These are phyloP conservation scores for Melieria omissa DNA, from an alignment of 2,888 invertebrate species.

Conservation along the genomic window DNA sequence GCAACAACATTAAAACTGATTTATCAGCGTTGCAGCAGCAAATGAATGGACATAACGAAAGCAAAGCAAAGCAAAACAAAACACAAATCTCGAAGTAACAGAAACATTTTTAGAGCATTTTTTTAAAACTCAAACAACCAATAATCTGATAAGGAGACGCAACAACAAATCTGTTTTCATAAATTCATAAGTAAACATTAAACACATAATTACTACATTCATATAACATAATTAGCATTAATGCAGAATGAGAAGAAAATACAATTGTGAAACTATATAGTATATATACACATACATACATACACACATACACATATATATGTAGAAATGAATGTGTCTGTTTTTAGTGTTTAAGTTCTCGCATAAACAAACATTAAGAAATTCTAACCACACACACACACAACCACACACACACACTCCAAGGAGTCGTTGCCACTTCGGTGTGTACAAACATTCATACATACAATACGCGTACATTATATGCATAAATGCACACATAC, in stretches of 20 bases:
- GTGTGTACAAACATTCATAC: too few species aligned
- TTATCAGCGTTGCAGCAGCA: conserved; percentile 41
- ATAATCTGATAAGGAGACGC: conserved; percentile 37
- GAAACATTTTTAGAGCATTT: conserved; percentile 51
- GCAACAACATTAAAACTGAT: conserved; percentile 39
- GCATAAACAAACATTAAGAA: conserved; percentile 15
- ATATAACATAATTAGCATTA: not conserved
- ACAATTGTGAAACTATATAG: not conserved
- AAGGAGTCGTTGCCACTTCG: too few species aligned
- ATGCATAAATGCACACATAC: too few species aligned
- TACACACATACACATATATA: conserved; percentile 4
- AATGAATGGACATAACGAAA: conserved; percentile 39
- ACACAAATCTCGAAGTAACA: conserved; percentile 31
- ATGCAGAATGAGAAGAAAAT: too few species aligned
- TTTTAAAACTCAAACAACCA: conserved; percentile 51
- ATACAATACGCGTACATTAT: too few species aligned
- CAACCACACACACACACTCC: too few species aligned
- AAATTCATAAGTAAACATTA: not conserved
- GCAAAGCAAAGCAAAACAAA: conserved; percentile 38
- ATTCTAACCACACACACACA: too few species aligned
- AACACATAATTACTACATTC: not conserved
- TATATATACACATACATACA: conserved; percentile 21
- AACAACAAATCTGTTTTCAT: conserved; percentile 31
- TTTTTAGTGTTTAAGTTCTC: conserved; percentile 61
- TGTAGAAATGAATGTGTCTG: conserved; percentile 54